Evolutionary conservation across 2,797 vertebrate species (phyloP), one percentile per base, ranked within the genome.

Genomic region (Cottoperca gobio): DNA sequence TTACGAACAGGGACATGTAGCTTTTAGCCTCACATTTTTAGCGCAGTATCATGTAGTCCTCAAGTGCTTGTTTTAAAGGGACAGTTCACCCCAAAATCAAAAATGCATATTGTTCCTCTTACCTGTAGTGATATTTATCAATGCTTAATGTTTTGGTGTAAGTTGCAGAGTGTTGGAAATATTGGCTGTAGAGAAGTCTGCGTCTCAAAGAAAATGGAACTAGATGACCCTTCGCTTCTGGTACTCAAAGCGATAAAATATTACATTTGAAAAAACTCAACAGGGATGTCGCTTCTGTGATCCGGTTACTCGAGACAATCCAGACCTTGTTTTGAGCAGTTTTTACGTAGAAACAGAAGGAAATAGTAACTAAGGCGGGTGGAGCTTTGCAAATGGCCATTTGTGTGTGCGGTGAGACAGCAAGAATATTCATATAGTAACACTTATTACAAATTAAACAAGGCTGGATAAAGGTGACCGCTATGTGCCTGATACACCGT

Each of bases 401-500:
- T 17, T 58, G 23, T 10, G 12, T 31, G 2, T 11, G 14, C n/a
- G 17, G 12, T 50, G 26, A 23, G 43, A 17, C 11, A 5, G 49
- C 7, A 10, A 23, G 58, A 13, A 12, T 28, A 28, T 33, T 49
- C 65, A 53, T 48, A 14, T 11, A 28, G 43, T 31, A 35, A 1
- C 45, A 59, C 21, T 43, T 45, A 48, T 33, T 11, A 52, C 58
- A 49, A 49, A 76, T 80, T 49, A 74, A 73, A 71, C 48, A 13
- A 63, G 2, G 12, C 45, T 2, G 33, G 61, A 76, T 83, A 63
- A 59, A 73, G 46, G 42, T 43, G 48, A 26, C 26, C 26, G 39
- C 72, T 52, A 78, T 73, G 43, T 49, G 50, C 45, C 63, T 81
- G 78, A 79, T 78, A 26, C 49, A 52, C 55, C 52, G 61, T 50